Percentiles rank a stretch among this genome's conserved stretches.
phyloP scores from a whole-genome alignment of 2,797 vertebrate genomes.

The Gallinago solitaria region DNA sequence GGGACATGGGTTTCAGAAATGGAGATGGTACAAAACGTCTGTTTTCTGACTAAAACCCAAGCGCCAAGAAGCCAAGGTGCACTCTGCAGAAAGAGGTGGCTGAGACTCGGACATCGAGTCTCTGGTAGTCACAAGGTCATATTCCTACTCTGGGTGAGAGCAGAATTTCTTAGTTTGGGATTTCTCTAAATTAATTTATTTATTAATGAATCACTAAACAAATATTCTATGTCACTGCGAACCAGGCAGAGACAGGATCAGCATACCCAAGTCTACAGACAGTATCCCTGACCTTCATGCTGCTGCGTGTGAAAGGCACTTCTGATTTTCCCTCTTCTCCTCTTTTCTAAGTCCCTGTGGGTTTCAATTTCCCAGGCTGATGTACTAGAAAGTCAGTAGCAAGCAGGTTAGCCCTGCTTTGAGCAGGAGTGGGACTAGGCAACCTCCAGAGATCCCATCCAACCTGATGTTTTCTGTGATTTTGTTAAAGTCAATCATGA shows the following conservation, averaged over 20 bases:
- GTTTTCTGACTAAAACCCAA: neutral
- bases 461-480: neutral
- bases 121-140: neutral
- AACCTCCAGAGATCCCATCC: neutral
- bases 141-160: neutral
- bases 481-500: neutral
- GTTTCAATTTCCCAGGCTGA: neutral
- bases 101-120: neutral
- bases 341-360: neutral
- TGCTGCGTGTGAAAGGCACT: neutral
- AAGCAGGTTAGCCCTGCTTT: neutral
- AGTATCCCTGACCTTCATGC: neutral
- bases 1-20: neutral
- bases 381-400: neutral
- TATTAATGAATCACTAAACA: neutral
- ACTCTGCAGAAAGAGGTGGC: neutral
- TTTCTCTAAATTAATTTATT: neutral
- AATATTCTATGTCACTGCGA: neutral
- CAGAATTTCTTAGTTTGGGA: neutral
- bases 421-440: neutral
- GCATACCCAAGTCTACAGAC: neutral
- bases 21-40: neutral
- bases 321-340: neutral
- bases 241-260: neutral
- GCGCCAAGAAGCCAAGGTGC: neutral